These are phyloP conservation scores for Deroplatys truncata DNA, from an alignment of 2,888 invertebrate genomes.

Conservation along the genomic window DNA sequence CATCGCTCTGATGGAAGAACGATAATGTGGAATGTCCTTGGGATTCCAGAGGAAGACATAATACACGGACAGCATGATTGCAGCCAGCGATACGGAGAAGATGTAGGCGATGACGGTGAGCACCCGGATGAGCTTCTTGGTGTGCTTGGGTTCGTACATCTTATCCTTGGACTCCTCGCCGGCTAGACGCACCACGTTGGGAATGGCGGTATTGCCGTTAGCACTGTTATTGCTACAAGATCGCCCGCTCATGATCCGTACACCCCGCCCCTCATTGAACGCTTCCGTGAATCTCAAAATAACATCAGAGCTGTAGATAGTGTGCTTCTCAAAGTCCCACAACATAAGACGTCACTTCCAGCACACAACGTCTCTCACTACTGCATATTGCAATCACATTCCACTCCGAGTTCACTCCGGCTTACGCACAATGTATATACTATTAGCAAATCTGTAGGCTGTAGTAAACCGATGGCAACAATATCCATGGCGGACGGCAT, in stretches of 20 bases:
- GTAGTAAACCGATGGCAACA: neutral
- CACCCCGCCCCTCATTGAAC: neutral
- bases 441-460: neutral
- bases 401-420: too few relatives aligned
- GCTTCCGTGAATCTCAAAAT: constrained; percentile 8
- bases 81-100: constrained; percentile 89
- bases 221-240: neutral
- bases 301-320: neutral
- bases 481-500: neutral
- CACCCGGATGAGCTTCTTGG: constrained; percentile 84
- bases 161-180: constrained; percentile 63
- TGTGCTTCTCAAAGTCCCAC: constrained; percentile 1
- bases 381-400: neutral
- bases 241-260: constrained; percentile 15
- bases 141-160: constrained; percentile 76
- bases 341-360: neutral
- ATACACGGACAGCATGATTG: constrained; percentile 88
- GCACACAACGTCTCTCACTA: neutral
- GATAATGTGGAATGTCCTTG: constrained; percentile 6
- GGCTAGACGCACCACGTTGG: constrained; percentile 59
- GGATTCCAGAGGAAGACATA: constrained; percentile 95
- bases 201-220: constrained; percentile 34
- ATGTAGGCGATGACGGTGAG: constrained; percentile 92
- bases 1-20: neutral
- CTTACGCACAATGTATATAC: neutral